Evolutionary conservation across 2,888 invertebrate species (phyloP).

Genomic region (Athalia circularis): DNA sequence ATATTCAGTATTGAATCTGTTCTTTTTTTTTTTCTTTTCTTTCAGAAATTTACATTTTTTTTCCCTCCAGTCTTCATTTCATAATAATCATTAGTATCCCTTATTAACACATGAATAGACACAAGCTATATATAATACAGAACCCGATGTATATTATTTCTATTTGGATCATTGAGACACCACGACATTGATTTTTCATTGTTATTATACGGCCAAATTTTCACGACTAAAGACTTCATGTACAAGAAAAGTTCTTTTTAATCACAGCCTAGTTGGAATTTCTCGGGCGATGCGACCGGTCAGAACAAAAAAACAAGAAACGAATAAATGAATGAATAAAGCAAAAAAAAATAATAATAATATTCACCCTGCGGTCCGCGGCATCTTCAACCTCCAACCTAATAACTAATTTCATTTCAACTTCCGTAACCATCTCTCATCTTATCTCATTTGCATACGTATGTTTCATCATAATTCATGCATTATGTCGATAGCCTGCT

Average conservation of each 20-base stretch:
- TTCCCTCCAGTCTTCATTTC: background rate
- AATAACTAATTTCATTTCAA: background rate
- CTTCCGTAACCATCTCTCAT: background rate
- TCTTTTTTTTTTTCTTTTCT: slow-evolving; percentile 45
- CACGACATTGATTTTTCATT: slow-evolving; percentile 52
- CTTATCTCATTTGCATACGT: background rate
- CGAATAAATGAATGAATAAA: background rate
- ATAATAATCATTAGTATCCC: slow-evolving; percentile 8
- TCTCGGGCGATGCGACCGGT: slow-evolving; percentile 73
- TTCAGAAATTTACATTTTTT: slow-evolving; percentile 28
- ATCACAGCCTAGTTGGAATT: slow-evolving; percentile 91
- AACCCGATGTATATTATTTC: slow-evolving; percentile 27
- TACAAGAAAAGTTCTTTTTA: slow-evolving; percentile 72
- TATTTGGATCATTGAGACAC: slow-evolving; percentile 41
- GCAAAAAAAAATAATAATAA: too few relatives aligned
- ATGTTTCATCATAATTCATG: slow-evolving; percentile 8
- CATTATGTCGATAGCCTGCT: slow-evolving; percentile 28
- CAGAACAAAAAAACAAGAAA: slow-evolving; percentile 26
- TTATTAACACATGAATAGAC: slow-evolving; percentile 37
- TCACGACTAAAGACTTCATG: slow-evolving; percentile 29
- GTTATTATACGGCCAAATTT: slow-evolving; percentile 18
- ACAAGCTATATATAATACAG: slow-evolving; percentile 19
- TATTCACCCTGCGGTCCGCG: slow-evolving; percentile 42
- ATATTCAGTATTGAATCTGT: slow-evolving; percentile 15
- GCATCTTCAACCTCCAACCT: slow-evolving; percentile 39